These are phyloP conservation scores for Hepsetus odoe DNA, from an alignment of 2,113 vertebrate genomes.

Conservation along the genomic window DNA sequence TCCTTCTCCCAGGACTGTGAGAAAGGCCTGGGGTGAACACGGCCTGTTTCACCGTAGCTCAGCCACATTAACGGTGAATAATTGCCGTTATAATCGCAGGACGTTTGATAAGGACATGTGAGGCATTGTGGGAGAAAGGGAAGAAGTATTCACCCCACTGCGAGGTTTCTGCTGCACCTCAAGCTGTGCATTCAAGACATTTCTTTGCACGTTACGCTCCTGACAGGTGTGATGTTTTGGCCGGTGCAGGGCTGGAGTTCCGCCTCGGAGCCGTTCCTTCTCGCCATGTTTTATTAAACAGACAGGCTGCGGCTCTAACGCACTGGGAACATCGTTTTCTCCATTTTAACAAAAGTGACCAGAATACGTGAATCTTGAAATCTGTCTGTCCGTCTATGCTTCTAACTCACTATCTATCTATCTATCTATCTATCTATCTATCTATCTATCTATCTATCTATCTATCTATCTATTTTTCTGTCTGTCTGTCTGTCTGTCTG, in stretches of 20 bases:
- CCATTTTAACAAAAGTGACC: slow-evolving; percentile 15
- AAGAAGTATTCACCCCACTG: neutral
- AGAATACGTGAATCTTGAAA: too few species aligned
- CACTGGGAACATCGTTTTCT: slow-evolving; percentile 22
- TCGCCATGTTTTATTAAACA: slow-evolving; percentile 36
- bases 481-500: too few species aligned
- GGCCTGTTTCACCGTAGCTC: too few species aligned
- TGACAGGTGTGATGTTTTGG: slow-evolving; percentile 13
- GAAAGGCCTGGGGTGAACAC: too few species aligned
- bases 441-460: too few species aligned
- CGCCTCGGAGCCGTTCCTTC: neutral
- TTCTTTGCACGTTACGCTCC: neutral
- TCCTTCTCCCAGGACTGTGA: too few species aligned
- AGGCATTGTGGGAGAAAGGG: neutral
- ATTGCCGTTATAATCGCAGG: neutral
- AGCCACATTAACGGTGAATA: too few species aligned
- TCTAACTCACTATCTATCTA: too few species aligned
- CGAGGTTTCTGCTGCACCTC: neutral
- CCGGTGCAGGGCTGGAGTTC: neutral
- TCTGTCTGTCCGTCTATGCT: too few species aligned
- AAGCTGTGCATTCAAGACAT: neutral
- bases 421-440: too few species aligned
- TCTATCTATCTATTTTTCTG: too few species aligned
- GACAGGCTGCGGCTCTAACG: neutral
- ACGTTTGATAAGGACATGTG: neutral